Evolutionary conservation across 1,140 invertebrate genomes (phyloP), one percentile per base, ranked within the genome.

Genomic region (Zaprionus camerounensis): DNA sequence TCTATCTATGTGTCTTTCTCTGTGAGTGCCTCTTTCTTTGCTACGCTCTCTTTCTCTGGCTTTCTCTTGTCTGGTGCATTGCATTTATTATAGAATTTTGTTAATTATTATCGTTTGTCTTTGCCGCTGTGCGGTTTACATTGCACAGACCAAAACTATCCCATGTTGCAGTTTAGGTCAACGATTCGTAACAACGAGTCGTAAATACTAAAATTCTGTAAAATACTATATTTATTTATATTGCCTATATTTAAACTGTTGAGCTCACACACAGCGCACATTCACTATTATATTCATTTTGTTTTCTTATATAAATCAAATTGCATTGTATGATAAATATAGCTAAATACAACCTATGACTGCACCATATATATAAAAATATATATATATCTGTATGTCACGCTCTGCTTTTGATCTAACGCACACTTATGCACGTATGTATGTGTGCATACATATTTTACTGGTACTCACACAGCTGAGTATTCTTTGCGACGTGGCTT

Each of bases 1-100:
- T n/a, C n/a, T n/a, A n/a, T n/a, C n/a, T n/a, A n/a, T n/a, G n/a
- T n/a, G n/a, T n/a, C 17, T 17, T 17, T 17, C 44, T 28, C 17
- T 22, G 26, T 55, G 28, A 13, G 24, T 65, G 24, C 49, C 38
- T 56, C 20, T 62, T 28, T 71, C 12, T 31, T 15, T 12, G 6
- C 38, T 22, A 24, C 22, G 51, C 69, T 75, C 57, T 75, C 41
- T 46, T 9, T 46, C 0, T 46, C 17, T 66, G 26, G 44, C 63
- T 69, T 46, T 49, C 49, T 55, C 24, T 62, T 78, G 62, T 59
- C n/a, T n/a, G 62, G 66, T 41, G 38, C n/a, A 17, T 65, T 28
- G 53, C 38, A 36, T 20, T 63, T 74, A 46, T 38, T 44, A 68
- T 61, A 68, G 49, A 12, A 73, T 68, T 67, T 55, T 73, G 71